Evolutionary conservation across 92 coral and sea anemone species (phyloP).

Genomic region (Blastomussa wellsi): DNA sequence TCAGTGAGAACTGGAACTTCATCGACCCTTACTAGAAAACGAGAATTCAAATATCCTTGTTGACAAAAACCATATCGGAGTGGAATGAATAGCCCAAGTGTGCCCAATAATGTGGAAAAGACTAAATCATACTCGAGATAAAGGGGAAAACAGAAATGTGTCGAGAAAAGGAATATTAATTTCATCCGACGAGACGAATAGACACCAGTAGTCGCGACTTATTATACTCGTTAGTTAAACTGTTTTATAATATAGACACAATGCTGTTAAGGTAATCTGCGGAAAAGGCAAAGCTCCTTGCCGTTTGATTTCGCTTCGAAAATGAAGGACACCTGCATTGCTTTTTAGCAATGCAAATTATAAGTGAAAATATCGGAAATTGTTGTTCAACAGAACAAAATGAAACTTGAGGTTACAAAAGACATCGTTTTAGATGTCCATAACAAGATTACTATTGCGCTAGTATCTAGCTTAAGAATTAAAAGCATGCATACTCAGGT

Average conservation of each 20-base stretch:
- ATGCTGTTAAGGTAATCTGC: not conserved
- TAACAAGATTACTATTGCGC: not conserved
- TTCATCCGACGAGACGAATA: not conserved
- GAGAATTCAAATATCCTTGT: not conserved
- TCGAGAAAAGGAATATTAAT: not conserved
- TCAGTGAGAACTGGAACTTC: not conserved
- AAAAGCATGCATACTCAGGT: not conserved
- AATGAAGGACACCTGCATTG: not conserved
- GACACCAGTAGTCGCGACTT: not conserved
- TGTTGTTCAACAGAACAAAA: not conserved
- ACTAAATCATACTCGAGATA: not conserved
- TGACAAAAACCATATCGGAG: not conserved
- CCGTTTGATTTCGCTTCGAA: not conserved
- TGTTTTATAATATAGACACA: not conserved
- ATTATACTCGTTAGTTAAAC: not conserved
- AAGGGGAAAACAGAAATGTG: not conserved
- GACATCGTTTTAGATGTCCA: slow-evolving; percentile 27
- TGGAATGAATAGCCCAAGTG: not conserved
- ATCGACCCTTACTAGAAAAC: not conserved
- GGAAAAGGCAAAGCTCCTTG: not conserved
- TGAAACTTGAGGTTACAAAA: not conserved
- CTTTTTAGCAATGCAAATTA: not conserved
- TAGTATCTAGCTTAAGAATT: not conserved
- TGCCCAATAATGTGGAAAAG: not conserved
- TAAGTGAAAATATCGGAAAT: not conserved